Base-by-base conservation (phyloP, 2,113 vertebrate genomes). In the Xyrauchen texanus region DNA sequence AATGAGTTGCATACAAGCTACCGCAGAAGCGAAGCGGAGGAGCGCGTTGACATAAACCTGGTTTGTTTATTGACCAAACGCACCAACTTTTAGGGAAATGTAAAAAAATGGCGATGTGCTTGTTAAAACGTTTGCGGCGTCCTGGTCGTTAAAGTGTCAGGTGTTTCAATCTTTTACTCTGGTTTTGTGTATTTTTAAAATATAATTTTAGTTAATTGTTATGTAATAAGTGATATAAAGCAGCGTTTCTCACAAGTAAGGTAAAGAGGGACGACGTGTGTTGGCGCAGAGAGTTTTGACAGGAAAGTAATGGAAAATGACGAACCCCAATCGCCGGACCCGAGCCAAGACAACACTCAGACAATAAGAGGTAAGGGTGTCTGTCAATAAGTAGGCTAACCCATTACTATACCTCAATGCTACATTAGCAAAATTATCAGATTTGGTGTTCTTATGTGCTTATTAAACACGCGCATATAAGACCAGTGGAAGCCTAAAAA, bases 281-380 rank as follows among this genome's bases (percentile, higher is more conserved):
- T 82, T 74, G 57, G 55, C 16, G 11, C 11, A 52, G 70, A 69
- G 78, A 82, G 21, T 34, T 76, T 4, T 81, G 83, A 84, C 62
- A 64, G 60, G 79, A 87, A 86, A 90, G 89, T 88, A 82, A 93
- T 93, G 92, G 92, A 93, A 87, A 90, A 93, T 92, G 92, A 91
- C 67, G 88, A 90, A 69, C 65, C 70, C 42, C 81, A 88, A 70
- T 84, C 82, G 80, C 79, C 85, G 60, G 73, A 85, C 62, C 80
- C 42, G 76, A 71, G 53, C 10, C 77, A 84, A 10, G 82, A 66
- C 84, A 86, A 89, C 82, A 64, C 66, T 69, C 77, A 82, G 77
- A 82, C 83, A 75, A 87, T 80, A 65, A 88, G 83, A 91, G 91
- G 92, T 93, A 85, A 86, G 83, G 61, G 68, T 42, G 10, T 58